Percentiles rank a stretch among this genome's conserved stretches.
phyloP scores from a whole-genome alignment of 2,888 invertebrate species.

The Amphipyra berbera region DNA sequence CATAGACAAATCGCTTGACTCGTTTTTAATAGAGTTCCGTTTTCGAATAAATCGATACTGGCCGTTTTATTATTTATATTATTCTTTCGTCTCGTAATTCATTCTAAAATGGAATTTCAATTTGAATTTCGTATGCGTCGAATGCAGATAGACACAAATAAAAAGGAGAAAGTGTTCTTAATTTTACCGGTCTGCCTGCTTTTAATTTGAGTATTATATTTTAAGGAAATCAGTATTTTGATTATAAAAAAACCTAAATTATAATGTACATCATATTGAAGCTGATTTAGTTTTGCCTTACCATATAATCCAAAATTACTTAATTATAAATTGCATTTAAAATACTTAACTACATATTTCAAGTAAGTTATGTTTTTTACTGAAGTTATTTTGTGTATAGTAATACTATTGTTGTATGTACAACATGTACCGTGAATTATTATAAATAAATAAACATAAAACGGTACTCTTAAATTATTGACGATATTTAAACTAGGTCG shows the following conservation, averaged over 20 bases:
- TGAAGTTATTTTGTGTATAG: too few species aligned
- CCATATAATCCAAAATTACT: too few species aligned
- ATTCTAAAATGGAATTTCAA: background rate
- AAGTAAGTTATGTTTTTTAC: too few species aligned
- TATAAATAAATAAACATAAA: background rate
- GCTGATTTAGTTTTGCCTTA: too few species aligned
- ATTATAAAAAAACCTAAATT: too few species aligned
- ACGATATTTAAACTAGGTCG: conserved; percentile 25
- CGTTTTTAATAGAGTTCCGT: conserved; percentile 12
- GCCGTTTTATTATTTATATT: background rate
- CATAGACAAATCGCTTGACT: conserved; percentile 6
- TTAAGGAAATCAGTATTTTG: background rate
- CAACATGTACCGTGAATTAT: background rate
- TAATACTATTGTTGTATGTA: too few species aligned
- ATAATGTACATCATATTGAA: too few species aligned
- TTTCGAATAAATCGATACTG: conserved; percentile 19
- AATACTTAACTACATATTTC: too few species aligned
- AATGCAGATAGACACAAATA: background rate
- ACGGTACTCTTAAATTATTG: background rate
- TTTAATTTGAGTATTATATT: background rate
- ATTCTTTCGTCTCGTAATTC: background rate
- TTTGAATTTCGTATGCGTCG: background rate
- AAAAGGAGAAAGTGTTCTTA: conserved; percentile 1
- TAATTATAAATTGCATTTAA: too few species aligned
- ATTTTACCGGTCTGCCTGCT: background rate